phyloP scores from a whole-genome alignment of 2,113 vertebrate species.

The Amblyopsis rosae region DNA sequence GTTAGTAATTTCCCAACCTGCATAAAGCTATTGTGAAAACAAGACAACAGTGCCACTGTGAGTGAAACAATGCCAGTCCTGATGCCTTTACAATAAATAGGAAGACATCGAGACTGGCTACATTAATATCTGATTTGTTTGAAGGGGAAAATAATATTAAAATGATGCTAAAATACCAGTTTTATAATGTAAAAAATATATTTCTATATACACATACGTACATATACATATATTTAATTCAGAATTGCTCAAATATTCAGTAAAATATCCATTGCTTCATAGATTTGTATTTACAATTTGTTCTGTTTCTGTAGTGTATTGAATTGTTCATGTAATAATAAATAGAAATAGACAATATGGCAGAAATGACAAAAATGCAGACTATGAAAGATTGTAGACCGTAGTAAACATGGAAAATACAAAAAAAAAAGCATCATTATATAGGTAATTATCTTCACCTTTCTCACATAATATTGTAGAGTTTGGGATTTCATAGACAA shows the following conservation, averaged over 20 bases:
- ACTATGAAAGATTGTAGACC: conserved; percentile 58
- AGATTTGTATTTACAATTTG: conserved; percentile 77
- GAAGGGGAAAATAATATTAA: conserved; percentile 50
- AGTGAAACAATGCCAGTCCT: conserved; percentile 40
- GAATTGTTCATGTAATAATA: conserved; percentile 71
- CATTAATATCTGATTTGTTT: conserved; percentile 67
- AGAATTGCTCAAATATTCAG: conserved; percentile 77
- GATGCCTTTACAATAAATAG: conserved; percentile 60
- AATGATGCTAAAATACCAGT: conserved; percentile 73
- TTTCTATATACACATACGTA: conserved; percentile 80
- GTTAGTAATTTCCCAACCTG: conserved; percentile 38
- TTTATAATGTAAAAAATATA: conserved; percentile 81
- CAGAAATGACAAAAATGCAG: conserved; percentile 47
- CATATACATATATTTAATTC: conserved; percentile 79
- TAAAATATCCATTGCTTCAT: conserved; percentile 78
- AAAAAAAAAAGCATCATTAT: conserved; percentile 65
- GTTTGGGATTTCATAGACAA: conserved; percentile 47
- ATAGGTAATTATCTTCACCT: conserved; percentile 65
- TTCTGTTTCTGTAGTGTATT: conserved; percentile 75
- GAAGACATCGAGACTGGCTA: conserved; percentile 75
- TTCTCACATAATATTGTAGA: conserved; percentile 31
- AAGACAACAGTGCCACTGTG: conserved; percentile 49
- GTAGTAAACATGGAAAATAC: conserved; percentile 71
- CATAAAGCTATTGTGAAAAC: conserved; percentile 61
- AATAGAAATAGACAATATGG: conserved; percentile 69